Evolutionary conservation across 2,888 invertebrate species (phyloP).

Genomic region (Acheta domesticus): DNA sequence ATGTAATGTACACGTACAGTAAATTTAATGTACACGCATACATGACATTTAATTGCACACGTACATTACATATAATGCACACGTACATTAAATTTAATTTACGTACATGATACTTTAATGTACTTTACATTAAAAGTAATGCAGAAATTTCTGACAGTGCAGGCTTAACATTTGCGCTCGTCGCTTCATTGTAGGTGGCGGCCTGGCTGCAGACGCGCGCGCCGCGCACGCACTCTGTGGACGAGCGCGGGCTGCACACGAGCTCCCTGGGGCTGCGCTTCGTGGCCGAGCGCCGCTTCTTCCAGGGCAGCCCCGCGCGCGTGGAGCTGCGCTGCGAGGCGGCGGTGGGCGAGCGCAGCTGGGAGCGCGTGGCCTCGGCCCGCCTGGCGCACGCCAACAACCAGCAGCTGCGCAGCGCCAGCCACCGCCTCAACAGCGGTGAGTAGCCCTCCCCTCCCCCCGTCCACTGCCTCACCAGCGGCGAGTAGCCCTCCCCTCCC

Average conservation of each 20-base stretch:
- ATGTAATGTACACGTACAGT: no score
- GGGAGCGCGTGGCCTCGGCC: not conserved
- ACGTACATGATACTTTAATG: no score
- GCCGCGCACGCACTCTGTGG: not conserved
- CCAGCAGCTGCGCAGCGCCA: not conserved
- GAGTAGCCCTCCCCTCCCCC: not conserved
- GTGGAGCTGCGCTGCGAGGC: not conserved
- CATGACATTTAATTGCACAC: no score
- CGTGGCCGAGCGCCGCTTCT: constrained; percentile 9
- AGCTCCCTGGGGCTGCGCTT: not conserved
- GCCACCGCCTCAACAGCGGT: not conserved
- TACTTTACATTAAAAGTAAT: no score
- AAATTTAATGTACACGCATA: no score
- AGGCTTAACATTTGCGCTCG: no score
- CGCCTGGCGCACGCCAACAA: constrained; percentile 5
- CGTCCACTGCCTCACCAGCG: no score
- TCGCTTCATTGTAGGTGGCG: not conserved
- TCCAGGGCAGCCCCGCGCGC: not conserved
- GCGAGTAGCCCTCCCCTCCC: no score
- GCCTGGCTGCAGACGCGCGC: not conserved
- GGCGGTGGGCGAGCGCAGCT: not conserved
- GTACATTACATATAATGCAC: no score
- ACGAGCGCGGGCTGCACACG: not conserved
- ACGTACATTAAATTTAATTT: no score
- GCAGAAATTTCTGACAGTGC: no score